A percentile compares a stretch with the other conserved stretches of the same genome.
These are phyloP conservation scores for Cydia pomonella DNA, from an alignment of 1,140 invertebrate genomes.

Conservation along the genomic window DNA sequence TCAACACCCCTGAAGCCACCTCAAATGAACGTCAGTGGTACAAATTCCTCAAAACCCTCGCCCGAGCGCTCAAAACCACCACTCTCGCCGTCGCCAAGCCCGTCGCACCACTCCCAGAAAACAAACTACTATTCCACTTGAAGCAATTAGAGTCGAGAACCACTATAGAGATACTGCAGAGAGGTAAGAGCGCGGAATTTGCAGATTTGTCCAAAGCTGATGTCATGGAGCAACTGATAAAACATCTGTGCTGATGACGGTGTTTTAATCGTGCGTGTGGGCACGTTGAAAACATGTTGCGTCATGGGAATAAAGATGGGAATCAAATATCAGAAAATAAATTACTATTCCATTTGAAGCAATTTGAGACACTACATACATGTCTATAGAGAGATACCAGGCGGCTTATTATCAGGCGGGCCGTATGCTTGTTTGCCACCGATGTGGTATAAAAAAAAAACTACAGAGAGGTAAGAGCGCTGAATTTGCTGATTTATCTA, in stretches of 20 bases:
- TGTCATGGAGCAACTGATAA: conserved; percentile 56
- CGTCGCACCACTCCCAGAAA: conserved; percentile 48
- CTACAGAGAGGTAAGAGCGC: conserved; percentile 62
- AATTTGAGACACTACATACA: conserved; percentile 63
- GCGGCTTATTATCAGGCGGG: too few species aligned
- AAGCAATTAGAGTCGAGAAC: conserved; percentile 63
- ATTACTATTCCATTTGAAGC: conserved; percentile 56
- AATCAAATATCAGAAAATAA: conserved; percentile 42
- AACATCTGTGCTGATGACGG: conserved; percentile 70
- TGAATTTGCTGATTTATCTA: conserved; percentile 59
- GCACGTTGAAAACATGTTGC: conserved; percentile 6
- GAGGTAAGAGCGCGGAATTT: conserved; percentile 61
- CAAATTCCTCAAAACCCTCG: conserved; percentile 69
- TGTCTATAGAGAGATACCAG: too few species aligned
- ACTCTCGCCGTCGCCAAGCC: conserved; percentile 54
- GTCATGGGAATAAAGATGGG: not conserved
- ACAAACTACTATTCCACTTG: conserved; percentile 53
- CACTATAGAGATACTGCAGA: conserved; percentile 68
- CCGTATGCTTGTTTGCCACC: too few species aligned
- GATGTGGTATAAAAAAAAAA: too few species aligned
- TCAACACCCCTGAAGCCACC: conserved; percentile 66
- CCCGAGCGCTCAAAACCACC: conserved; percentile 62
- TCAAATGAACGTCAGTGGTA: conserved; percentile 70
- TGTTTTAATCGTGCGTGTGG: not conserved
- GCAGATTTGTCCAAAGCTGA: conserved; percentile 63